Evolutionary conservation across 2,888 invertebrate species (phyloP).

Genomic region (Bombylius major): DNA sequence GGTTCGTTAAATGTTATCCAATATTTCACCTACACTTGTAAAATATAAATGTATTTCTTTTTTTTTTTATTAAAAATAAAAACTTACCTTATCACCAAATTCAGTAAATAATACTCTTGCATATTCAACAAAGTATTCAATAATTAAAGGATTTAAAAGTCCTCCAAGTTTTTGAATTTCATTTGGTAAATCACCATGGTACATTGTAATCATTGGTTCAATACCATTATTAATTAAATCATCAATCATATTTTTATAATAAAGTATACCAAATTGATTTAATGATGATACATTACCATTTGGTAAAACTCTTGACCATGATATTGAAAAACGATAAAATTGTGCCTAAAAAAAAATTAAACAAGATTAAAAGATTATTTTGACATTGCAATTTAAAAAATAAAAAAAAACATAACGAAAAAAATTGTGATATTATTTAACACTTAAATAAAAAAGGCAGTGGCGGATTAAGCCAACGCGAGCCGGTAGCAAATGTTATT

Average conservation of each 20-base stretch:
- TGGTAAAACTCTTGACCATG: conserved; percentile 53
- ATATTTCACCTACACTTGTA: conserved; percentile 27
- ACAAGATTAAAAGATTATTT: no score
- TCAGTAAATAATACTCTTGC: conserved; percentile 35
- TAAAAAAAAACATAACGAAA: no score
- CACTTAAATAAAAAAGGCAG: no score
- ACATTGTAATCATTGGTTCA: conserved; percentile 45
- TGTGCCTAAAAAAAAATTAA: conserved; percentile 22
- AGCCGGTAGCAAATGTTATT: no score
- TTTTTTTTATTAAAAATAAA: not conserved
- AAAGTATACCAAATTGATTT: conserved; percentile 46
- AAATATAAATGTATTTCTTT: no score
- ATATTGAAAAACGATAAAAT: conserved; percentile 46
- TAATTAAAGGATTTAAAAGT: conserved; percentile 34
- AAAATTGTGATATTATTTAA: no score
- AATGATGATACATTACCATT: conserved; percentile 41
- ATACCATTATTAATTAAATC: conserved; percentile 48
- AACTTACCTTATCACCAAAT: conserved; percentile 38
- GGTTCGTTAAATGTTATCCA: conserved; percentile 51
- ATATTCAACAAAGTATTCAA: conserved; percentile 40
- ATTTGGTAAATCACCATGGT: conserved; percentile 44
- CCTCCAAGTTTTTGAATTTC: conserved; percentile 44
- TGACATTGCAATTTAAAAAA: no score
- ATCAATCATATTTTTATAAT: conserved; percentile 52
- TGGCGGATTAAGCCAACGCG: no score